Evolutionary conservation across 2,888 invertebrate species (phyloP).

Genomic region (Nasonovia ribisnigri): DNA sequence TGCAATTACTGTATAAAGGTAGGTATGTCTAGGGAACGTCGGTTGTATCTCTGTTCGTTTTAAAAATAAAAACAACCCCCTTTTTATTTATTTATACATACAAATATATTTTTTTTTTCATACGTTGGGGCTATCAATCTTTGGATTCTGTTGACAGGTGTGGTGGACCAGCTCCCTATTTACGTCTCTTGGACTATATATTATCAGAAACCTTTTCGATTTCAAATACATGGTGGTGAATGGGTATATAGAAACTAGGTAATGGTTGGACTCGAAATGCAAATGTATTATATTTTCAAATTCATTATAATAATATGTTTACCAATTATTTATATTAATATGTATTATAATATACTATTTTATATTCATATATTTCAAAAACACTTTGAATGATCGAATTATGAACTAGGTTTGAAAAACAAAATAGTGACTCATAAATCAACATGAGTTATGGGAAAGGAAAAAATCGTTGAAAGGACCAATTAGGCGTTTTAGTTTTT

Average conservation of each 20-base stretch:
- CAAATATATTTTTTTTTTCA: constrained; percentile 6
- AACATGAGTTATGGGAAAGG: not conserved
- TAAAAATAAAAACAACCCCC: constrained; percentile 30
- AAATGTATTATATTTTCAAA: constrained; percentile 15
- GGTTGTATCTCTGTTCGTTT: constrained; percentile 16
- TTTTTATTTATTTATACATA: constrained; percentile 9
- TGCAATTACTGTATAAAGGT: constrained; percentile 37
- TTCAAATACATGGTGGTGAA: not conserved
- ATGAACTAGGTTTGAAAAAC: not conserved
- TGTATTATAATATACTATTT: constrained; percentile 1
- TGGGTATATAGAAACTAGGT: not conserved
- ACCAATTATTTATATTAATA: not conserved
- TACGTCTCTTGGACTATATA: not conserved
- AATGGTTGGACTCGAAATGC: not conserved
- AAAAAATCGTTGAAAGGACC: constrained; percentile 1
- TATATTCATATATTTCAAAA: not conserved
- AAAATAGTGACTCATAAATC: constrained; percentile 8
- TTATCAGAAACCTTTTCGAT: constrained; percentile 45
- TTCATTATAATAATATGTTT: not conserved
- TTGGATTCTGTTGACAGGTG: constrained; percentile 56
- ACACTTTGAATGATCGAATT: not conserved
- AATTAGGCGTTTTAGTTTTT: constrained; percentile 10
- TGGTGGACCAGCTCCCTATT: not conserved
- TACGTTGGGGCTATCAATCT: constrained; percentile 50
- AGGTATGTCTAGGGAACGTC: not conserved